Conservation (phyloP, 37 sponge, comb jelly and placozoan species). For the Cliona cf. orientalis region DNA sequence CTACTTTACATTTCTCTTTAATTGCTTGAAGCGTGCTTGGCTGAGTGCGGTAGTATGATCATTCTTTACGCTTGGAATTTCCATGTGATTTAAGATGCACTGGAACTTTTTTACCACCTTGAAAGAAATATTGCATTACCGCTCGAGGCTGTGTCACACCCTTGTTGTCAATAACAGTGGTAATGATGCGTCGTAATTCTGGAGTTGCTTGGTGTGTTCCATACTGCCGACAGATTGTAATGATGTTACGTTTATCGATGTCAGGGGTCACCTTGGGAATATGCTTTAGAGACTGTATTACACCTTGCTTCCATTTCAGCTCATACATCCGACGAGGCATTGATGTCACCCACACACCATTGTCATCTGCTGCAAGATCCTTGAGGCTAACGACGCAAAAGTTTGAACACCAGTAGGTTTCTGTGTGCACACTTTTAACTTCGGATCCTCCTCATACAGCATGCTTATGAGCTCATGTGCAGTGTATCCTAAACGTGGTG, state of each 20-base stretch:
- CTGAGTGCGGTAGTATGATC: slow-evolving; percentile 5
- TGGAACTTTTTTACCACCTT: neutral
- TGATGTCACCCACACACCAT: slow-evolving; percentile 39
- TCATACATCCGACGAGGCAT: slow-evolving; percentile 27
- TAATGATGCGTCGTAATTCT: neutral
- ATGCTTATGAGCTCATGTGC: neutral
- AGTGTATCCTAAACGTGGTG: neutral
- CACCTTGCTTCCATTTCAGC: neutral
- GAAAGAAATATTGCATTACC: neutral
- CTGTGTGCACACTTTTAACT: slow-evolving; percentile 20
- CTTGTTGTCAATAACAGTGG: neutral
- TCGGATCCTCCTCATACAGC: neutral
- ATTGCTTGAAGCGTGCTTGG: slow-evolving; percentile 14
- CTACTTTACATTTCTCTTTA: neutral
- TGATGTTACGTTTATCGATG: neutral
- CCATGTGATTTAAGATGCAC: neutral
- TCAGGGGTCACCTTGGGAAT: neutral
- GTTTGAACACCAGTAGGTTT: slow-evolving; percentile 24
- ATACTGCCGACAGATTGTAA: slow-evolving; percentile 5
- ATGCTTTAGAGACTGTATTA: slow-evolving; percentile 3
- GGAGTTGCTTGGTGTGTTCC: neutral
- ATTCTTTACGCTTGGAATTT: slow-evolving; percentile 5
- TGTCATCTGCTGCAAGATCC: slow-evolving; percentile 38
- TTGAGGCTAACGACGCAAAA: slow-evolving; percentile 8
- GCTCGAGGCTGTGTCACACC: neutral